These are phyloP conservation scores for Dinomys branickii DNA, from an alignment of 2,113 vertebrate species.

Conservation along the genomic window DNA sequence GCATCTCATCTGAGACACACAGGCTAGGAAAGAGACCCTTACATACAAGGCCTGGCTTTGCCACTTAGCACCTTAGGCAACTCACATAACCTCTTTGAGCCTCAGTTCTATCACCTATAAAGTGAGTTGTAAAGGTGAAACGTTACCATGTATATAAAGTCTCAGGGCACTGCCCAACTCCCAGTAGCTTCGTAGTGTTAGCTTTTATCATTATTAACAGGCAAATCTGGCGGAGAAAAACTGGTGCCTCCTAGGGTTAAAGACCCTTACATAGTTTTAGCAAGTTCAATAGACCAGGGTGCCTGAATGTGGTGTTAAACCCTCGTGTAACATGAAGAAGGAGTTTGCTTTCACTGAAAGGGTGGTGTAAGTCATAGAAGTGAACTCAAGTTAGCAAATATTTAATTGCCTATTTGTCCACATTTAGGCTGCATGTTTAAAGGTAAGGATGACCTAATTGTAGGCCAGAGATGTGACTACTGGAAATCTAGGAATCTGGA, in stretches of 20 bases:
- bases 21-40: background rate
- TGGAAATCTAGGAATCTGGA: background rate
- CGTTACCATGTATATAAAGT: background rate
- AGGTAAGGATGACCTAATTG: slow-evolving; percentile 11
- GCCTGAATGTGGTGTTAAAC: background rate
- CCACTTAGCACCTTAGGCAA: background rate
- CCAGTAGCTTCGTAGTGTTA: background rate
- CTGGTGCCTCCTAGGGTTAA: background rate
- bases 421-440: background rate
- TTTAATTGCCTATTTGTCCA: background rate
- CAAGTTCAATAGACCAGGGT: background rate
- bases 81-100: background rate
- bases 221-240: background rate
- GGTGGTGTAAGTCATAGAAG: background rate
- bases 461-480: background rate
- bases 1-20: background rate
- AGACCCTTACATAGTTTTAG: background rate
- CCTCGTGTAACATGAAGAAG: background rate
- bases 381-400: background rate
- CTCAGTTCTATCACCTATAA: background rate
- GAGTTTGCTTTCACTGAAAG: background rate
- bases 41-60: background rate
- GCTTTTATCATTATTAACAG: background rate
- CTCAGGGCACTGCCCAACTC: background rate
- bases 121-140: background rate